phyloP scores from a whole-genome alignment of 2,888 invertebrate species.

The Thalpophila matura region DNA sequence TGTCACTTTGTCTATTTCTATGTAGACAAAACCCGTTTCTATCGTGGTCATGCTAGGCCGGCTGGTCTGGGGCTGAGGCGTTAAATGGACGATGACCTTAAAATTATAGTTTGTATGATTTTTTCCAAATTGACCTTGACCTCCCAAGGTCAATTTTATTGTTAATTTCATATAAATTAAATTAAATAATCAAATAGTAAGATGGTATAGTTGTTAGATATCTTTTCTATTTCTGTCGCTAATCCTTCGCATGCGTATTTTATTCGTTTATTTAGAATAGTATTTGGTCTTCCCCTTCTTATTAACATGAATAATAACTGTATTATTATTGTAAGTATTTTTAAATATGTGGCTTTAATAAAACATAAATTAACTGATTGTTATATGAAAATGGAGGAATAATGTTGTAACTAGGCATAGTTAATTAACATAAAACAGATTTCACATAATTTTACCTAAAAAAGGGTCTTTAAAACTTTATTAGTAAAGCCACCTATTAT shows the following conservation, averaged over 20 bases:
- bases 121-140: constrained; percentile 5
- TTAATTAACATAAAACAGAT: no score
- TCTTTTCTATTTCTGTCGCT: constrained; percentile 37
- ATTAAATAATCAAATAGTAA: neutral
- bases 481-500: no score
- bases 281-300: constrained; percentile 27
- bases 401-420: neutral
- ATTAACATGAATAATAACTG: constrained; percentile 40
- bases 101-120: neutral
- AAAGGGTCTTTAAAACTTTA: no score
- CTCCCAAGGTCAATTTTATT: neutral
- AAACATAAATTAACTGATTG: constrained; percentile 11
- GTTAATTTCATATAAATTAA: no score
- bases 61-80: no score
- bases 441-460: no score
- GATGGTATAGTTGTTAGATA: constrained; percentile 45
- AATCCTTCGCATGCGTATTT: constrained; percentile 54
- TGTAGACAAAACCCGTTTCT: no score
- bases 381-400: neutral
- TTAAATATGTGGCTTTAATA: constrained; percentile 2
- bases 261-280: constrained; percentile 35
- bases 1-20: no score
- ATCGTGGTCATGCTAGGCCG: no score
- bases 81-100: no score
- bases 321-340: constrained; percentile 32